These are phyloP conservation scores for Drosophila micromelanica DNA, from an alignment of 1,140 invertebrate genomes.

Conservation along the genomic window DNA sequence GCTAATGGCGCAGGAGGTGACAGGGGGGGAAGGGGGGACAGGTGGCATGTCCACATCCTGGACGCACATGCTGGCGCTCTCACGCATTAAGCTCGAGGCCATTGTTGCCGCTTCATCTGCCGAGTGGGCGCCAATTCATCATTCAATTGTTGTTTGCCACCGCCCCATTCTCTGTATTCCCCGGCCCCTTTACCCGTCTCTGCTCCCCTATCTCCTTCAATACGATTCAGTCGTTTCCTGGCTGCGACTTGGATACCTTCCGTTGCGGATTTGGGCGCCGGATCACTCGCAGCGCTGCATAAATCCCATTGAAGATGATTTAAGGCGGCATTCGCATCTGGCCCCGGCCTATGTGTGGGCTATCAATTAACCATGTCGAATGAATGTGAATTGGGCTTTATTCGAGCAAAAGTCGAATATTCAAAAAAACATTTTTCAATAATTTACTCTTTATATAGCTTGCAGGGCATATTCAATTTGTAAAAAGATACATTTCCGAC, in stretches of 20 bases:
- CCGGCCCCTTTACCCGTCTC: neutral
- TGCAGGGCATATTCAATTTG: too few relatives aligned
- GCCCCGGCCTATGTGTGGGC: neutral
- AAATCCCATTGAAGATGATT: constrained; percentile 36
- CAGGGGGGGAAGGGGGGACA: neutral
- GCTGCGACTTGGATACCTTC: constrained; percentile 20
- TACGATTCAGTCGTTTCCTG: constrained; percentile 11
- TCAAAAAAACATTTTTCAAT: too few relatives aligned
- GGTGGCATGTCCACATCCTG: constrained; percentile 36
- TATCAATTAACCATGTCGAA: constrained; percentile 2
- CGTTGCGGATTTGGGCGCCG: constrained; percentile 23
- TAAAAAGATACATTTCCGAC: too few relatives aligned
- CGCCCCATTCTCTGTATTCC: neutral
- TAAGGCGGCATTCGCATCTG: constrained; percentile 5
- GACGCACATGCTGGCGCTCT: constrained; percentile 38
- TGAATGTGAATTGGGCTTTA: neutral
- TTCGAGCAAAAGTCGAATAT: too few relatives aligned
- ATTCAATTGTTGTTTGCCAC: constrained; percentile 41
- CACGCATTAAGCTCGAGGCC: constrained; percentile 35
- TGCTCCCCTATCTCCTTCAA: neutral
- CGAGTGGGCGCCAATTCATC: constrained; percentile 40
- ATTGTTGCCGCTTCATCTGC: constrained; percentile 43
- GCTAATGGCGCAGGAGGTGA: constrained; percentile 4
- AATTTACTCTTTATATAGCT: too few relatives aligned
- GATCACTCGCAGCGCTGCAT: constrained; percentile 21